A percentile compares a stretch with the other conserved stretches of the same genome.
Conservation (phyloP, 2,888 invertebrate species). For the Trachelus tabidus region DNA sequence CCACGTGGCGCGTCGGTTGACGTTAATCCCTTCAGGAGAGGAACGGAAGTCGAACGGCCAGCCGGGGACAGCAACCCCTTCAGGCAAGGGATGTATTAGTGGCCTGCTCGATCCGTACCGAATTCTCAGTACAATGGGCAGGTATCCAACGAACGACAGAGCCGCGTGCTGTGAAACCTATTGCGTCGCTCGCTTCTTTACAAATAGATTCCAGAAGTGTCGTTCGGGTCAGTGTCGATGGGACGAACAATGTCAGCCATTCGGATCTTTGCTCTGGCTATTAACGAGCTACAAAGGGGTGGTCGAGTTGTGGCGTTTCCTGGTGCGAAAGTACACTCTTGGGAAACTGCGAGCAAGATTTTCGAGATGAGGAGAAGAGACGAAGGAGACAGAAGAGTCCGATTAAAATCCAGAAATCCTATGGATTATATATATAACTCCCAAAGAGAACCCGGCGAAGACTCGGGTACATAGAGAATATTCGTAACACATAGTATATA, state of each 20-base stretch:
- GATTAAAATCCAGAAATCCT: background rate
- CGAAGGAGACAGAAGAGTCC: background rate
- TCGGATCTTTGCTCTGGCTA: background rate
- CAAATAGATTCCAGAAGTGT: background rate
- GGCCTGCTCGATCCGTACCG: background rate
- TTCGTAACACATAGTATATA: background rate
- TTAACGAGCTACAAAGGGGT: too few species aligned
- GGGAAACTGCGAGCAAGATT: background rate
- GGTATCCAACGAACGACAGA: background rate
- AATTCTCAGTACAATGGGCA: background rate
- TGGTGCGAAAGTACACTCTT: background rate
- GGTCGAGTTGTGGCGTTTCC: background rate
- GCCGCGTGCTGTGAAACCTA: background rate
- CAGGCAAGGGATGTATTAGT: conserved; percentile 78
- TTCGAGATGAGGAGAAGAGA: background rate
- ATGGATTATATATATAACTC: background rate
- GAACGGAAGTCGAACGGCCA: conserved; percentile 66
- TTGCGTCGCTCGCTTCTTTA: background rate
- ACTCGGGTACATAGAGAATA: background rate
- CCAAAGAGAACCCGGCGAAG: background rate
- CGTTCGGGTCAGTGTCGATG: background rate
- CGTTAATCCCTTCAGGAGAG: conserved; percentile 68
- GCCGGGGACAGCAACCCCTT: conserved; percentile 79
- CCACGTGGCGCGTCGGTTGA: conserved; percentile 42
- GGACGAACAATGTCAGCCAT: background rate